These are phyloP conservation scores for Chloropsis cyanopogon DNA, from an alignment of 2,113 vertebrate genomes.

Conservation along the genomic window DNA sequence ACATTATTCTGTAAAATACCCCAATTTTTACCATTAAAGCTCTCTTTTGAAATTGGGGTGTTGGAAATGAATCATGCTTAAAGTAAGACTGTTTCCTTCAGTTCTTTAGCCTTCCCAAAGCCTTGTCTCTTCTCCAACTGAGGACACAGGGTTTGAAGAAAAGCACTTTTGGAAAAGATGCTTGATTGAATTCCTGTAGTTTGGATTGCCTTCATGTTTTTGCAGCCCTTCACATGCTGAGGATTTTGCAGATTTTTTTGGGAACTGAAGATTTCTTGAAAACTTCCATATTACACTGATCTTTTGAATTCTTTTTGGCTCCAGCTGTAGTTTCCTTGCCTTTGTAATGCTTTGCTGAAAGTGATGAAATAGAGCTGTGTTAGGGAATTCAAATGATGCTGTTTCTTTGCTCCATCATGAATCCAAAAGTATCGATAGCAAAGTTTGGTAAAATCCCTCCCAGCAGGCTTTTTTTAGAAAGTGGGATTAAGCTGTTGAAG, in stretches of 20 bases:
- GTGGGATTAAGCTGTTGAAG: neutral
- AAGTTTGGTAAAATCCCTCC: neutral
- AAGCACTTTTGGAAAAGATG: neutral
- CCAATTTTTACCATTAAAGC: fast-evolving
- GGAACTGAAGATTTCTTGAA: neutral
- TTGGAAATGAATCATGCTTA: neutral
- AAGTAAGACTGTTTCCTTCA: neutral
- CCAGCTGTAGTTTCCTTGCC: neutral
- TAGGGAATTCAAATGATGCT: neutral
- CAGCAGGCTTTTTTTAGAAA: neutral
- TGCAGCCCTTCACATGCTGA: neutral
- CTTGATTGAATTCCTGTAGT: neutral
- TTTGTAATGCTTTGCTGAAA: neutral
- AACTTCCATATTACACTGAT: neutral
- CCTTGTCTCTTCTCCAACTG: neutral
- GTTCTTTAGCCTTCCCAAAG: neutral
- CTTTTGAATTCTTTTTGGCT: neutral
- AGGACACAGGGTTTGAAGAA: neutral
- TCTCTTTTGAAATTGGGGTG: neutral
- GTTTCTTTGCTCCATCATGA: neutral
- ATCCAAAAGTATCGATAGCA: neutral
- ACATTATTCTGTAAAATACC: neutral
- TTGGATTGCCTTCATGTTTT: neutral
- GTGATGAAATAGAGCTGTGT: neutral
- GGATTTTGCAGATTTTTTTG: neutral